Base-by-base conservation (phyloP, 2,113 vertebrate species). In the Aphelocoma coerulescens region DNA sequence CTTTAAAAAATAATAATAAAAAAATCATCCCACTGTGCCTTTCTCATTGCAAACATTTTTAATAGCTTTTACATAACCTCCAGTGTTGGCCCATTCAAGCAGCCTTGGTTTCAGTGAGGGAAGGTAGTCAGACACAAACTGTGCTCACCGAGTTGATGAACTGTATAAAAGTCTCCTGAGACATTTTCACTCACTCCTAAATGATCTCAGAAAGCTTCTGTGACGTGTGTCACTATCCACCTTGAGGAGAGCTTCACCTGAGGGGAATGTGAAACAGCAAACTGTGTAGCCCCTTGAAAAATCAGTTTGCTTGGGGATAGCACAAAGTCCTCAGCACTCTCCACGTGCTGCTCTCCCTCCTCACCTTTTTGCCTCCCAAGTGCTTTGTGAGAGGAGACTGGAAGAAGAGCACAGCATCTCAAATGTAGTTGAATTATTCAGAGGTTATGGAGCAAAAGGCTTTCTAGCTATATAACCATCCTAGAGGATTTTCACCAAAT, bases 111-210 rank as follows among this genome's bases (percentile, higher is more conserved):
- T 73, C 7, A 3, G 41, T 80, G 88, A 89, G 55, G 77, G 89
- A 88, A 91, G 11, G 41, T 73, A 92, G 90, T 88, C 88, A 95
- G 91, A 80, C 77, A 87, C 39, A 7, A 88, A 69, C 55, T 63
- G 39, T 68, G 44, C 85, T 95, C 21, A 17, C 69, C 3, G 28
- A 91, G 68, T 67, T 84, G 78, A 91, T 93, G 91, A 95, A 91
- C 88, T 96, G 88, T 85, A 57, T 54, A 67, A 92, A 93, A 89
- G 81, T 52, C 63, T 95, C 66, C 20, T 77, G 91, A 93, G 83
- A 91, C 37, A 16, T 74, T 96, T 92, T 91, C 39, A 39, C 44
- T 91, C 39, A 39, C 44, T 96, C 49, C 77, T 92, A 76, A 89
- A 4, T 80, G 80, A 78, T 77, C 33, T 33, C 59, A 91, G 71